Evolutionary conservation across 2,888 invertebrate genomes (phyloP).

Genomic region (Ditula angustiorana): DNA sequence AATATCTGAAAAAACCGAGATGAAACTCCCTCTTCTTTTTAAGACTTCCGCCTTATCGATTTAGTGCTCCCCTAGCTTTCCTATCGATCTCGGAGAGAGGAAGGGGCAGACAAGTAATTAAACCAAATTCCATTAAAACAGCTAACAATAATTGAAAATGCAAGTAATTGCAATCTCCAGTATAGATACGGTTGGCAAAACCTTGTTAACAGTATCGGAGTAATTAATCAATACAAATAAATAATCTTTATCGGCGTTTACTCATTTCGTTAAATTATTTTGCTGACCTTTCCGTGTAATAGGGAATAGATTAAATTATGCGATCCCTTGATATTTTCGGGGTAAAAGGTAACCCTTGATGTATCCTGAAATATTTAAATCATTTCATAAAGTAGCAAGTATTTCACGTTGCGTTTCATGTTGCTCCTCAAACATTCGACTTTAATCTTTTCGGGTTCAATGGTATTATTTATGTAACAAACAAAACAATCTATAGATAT

Average conservation of each 20-base stretch:
- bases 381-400: not conserved
- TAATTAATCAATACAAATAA: conserved; percentile 46
- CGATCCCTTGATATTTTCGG: conserved; percentile 13
- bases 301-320: conserved; percentile 29
- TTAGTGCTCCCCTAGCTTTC: no score
- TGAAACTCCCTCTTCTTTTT: no score
- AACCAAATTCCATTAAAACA: conserved; percentile 7
- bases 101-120: not conserved
- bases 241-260: conserved; percentile 38
- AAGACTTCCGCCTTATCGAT: no score
- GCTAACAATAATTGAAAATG: conserved; percentile 42
- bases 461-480: no score
- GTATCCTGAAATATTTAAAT: conserved; percentile 1
- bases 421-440: not conserved
- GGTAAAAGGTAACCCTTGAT: conserved; percentile 4
- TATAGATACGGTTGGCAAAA: conserved; percentile 30
- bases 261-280: conserved; percentile 37
- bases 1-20: no score
- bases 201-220: conserved; percentile 39
- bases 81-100: no score
- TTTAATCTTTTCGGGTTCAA: not conserved
- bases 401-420: not conserved
- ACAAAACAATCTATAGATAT: no score
- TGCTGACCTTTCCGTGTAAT: conserved; percentile 27
- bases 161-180: conserved; percentile 36